Evolutionary conservation across 1,140 invertebrate genomes (phyloP), one percentile per base, ranked within the genome.

Genomic region (Ephestia elutella): DNA sequence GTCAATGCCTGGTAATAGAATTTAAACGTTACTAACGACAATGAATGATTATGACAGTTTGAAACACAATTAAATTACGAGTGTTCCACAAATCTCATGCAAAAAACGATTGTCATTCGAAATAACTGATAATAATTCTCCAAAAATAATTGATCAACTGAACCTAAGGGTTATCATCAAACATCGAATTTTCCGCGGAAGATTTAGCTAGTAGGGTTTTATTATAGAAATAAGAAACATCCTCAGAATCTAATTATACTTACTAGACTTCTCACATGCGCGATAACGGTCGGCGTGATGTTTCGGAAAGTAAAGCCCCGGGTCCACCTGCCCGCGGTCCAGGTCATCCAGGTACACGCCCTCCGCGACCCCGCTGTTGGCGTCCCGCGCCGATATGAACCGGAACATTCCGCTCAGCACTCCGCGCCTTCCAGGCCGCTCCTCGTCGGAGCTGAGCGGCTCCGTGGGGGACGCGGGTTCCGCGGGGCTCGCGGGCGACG

Each of bases 341-440:
- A 99, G 88, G 77, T 99, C 97, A 51, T 98, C 96, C 9, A 98
- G 90, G 86, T 99, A 99, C 69, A 99, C 95, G 51, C 97, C 97
- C 60, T 96, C 95, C 0, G 91, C 87, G 30, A 63, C 77, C 10
- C 61, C 67, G 54, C 88, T 86, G 57, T 90, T 90, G 51, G 92
- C 91, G 73, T 93, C 93, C 65, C 94, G 93, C 66, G 93, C 90
- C 59, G 94, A 91, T 94, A 98, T 98, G 79, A 98, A 98, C 54
- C 94, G 94, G 80, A 98, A 95, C 94, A 98, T 95, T 65, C 95
- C 95, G 74, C 95, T 94, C 50, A 97, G 89, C 91, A 97, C 95
- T 13, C 86, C 82, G 8, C 79, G 74, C 0, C 82, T 65, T 18
- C 64, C 70, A 0, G 77, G 73, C 10, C 82, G 61, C 28, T 87